These are phyloP conservation scores for Montipora foliosa DNA, from an alignment of 64 coral and sea anemone species.

Conservation along the genomic window DNA sequence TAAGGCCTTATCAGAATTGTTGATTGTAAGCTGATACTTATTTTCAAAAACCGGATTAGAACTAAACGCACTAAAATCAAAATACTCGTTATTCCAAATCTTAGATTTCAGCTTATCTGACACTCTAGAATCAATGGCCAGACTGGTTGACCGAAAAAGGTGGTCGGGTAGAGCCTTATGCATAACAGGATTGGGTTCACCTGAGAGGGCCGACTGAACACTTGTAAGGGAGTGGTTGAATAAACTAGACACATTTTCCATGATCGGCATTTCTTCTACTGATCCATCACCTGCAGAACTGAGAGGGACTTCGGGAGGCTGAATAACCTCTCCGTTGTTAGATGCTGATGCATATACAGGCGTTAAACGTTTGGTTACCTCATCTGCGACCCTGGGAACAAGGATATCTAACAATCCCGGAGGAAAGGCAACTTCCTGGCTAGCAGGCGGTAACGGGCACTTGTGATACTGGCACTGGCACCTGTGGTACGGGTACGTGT, in stretches of 20 bases:
- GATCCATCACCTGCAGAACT: too few species aligned
- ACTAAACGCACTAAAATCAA: too few species aligned
- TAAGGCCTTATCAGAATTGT: too few species aligned
- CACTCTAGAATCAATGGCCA: constrained; percentile 39
- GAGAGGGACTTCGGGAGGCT: background rate
- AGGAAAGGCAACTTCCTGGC: constrained; percentile 19
- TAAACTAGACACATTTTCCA: too few species aligned
- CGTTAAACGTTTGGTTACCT: constrained; percentile 23
- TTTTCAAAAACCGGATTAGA: background rate
- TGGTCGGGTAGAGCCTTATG: background rate
- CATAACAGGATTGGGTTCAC: background rate
- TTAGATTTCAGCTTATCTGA: constrained; percentile 27
- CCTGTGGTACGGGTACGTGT: background rate
- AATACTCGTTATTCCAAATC: constrained; percentile 13
- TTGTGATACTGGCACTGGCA: background rate
- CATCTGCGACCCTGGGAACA: constrained; percentile 7
- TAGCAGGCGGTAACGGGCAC: background rate
- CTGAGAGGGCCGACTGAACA: background rate
- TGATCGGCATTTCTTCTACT: too few species aligned
- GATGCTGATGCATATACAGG: constrained; percentile 23
- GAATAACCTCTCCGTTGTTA: constrained; percentile 9
- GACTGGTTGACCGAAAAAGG: constrained; percentile 8
- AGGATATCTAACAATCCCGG: constrained; percentile 14
- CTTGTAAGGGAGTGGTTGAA: background rate
- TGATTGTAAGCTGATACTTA: constrained; percentile 26